A percentile compares a stretch with the other conserved stretches of the same genome.
These are phyloP conservation scores for Polypedilum pembai DNA, from an alignment of 1,140 invertebrate genomes.

Conservation along the genomic window DNA sequence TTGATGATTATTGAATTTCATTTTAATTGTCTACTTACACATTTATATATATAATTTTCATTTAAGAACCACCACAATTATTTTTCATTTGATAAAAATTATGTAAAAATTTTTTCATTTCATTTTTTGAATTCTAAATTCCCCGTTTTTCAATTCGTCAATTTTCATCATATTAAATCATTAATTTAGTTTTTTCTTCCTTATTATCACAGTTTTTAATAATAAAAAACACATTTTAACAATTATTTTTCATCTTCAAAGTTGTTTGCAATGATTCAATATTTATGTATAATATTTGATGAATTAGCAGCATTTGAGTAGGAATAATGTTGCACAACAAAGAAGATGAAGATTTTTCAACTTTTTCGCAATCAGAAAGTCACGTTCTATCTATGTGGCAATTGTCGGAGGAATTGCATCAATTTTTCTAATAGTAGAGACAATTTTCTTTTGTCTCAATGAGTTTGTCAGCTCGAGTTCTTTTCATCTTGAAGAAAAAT, in stretches of 20 bases:
- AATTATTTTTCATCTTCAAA: no score
- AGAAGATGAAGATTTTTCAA: no score
- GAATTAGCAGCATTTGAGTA: no score
- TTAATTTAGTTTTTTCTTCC: no score
- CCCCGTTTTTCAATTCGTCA: background rate
- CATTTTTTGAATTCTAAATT: background rate
- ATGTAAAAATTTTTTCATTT: background rate
- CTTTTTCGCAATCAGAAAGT: no score
- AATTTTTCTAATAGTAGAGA: background rate
- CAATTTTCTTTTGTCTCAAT: background rate
- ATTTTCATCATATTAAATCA: background rate
- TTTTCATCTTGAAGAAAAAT: constrained; percentile 22
- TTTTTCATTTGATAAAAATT: background rate
- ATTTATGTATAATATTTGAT: no score
- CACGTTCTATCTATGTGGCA: background rate
- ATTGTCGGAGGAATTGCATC: background rate
- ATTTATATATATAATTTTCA: no score
- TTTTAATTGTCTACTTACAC: background rate
- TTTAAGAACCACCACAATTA: background rate
- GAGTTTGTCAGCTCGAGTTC: constrained; percentile 5
- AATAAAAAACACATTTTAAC: no score
- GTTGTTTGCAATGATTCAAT: no score
- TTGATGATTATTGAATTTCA: background rate
- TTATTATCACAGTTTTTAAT: no score
- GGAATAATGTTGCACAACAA: no score